Evolutionary conservation across 2,888 invertebrate genomes (phyloP), one percentile per base, ranked within the genome.

Genomic region (Dioctria rufipes): DNA sequence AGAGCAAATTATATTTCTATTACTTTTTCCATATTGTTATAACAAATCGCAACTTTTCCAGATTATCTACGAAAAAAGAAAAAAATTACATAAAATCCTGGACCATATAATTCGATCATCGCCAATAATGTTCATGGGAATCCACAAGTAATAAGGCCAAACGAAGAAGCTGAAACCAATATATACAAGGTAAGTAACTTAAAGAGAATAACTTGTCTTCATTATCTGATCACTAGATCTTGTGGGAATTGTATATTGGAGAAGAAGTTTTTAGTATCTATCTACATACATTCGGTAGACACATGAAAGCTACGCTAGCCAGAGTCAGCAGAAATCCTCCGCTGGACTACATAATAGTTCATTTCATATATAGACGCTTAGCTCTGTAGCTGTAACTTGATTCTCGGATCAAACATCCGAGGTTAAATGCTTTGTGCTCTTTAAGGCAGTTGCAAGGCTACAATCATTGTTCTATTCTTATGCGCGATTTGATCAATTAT

Each of bases 381-480:
- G 25, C 25, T 25, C 25, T 25, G 25, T 25, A 49, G 9, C 67
- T 43, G 46, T 43, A 49, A 25, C 67, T 67, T 9, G 67, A 67
- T 67, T 67, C 67, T 67, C 46, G 67, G 67, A 67, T 67, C 67
- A 66, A 73, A 54, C 54, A 69, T 69, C 81, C 81, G 81, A 81
- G 81, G 81, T 78, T 69, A 61, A 51, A 78, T 81, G 81, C 81
- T 81, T 81, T 81, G 81, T 81, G 81, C 81, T 81, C 81, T 78
- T 81, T 81, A 81, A 81, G 81, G 81, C 78, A 71, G 63, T 78
- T 81, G 78, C 81, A 81, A 81, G 81, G 81, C 81, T 81, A 81
- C 60, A 78, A 71, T 71, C 81, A 81, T 81, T 78, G 81, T 81
- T 81, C 77, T 81, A 61, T 60, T 66, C 67, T 81, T 78, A 81